Evolutionary conservation across 1,140 invertebrate genomes (phyloP).

Genomic region (Macrobrachium rosenbergii): DNA sequence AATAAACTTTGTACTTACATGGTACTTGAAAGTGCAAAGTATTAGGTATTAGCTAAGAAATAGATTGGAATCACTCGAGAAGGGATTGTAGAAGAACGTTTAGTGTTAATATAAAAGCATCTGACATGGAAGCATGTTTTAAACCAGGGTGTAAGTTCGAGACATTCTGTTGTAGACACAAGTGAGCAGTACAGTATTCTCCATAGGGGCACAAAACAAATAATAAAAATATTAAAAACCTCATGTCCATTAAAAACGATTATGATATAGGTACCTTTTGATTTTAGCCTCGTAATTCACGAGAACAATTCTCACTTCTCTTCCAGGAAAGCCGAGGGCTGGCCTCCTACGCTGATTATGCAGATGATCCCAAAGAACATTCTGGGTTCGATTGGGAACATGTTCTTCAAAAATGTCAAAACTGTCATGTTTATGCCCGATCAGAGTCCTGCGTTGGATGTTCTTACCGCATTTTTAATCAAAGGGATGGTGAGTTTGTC

Average conservation of each 20-base stretch:
- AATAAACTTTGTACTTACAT: not conserved
- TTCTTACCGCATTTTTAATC: slow-evolving; percentile 50
- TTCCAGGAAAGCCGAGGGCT: slow-evolving; percentile 59
- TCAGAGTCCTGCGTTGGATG: slow-evolving; percentile 56
- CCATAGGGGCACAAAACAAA: no score
- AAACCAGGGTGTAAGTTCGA: no score
- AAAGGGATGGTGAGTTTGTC: slow-evolving; percentile 47
- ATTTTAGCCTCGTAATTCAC: not conserved
- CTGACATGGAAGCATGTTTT: no score
- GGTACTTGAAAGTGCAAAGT: not conserved
- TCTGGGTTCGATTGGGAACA: slow-evolving; percentile 56
- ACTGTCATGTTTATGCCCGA: slow-evolving; percentile 64
- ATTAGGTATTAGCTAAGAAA: no score
- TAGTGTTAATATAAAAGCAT: no score
- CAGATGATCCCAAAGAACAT: slow-evolving; percentile 60
- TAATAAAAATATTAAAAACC: no score
- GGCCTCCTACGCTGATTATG: slow-evolving; percentile 56
- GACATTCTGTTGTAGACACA: no score
- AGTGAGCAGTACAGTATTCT: not conserved
- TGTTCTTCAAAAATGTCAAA: slow-evolving; percentile 63
- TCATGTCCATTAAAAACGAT: not conserved
- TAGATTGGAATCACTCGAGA: no score
- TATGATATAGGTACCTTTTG: not conserved
- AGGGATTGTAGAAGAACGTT: no score
- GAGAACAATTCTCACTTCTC: not conserved